Evolutionary conservation across 2,888 invertebrate species (phyloP).

Genomic region (Pollenia amentaria): DNA sequence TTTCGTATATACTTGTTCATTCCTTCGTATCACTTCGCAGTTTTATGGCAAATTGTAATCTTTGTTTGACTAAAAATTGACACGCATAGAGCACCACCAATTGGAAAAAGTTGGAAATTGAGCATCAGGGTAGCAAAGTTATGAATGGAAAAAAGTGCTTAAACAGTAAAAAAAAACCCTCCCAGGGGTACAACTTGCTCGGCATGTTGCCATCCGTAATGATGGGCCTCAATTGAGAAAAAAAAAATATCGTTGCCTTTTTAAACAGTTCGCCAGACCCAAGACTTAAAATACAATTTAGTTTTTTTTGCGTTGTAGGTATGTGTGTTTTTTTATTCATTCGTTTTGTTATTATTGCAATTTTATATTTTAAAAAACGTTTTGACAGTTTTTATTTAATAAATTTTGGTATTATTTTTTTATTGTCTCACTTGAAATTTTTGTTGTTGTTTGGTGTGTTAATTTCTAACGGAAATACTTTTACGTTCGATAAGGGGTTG

Average conservation of each 20-base stretch:
- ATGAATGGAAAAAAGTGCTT: slow-evolving; percentile 33
- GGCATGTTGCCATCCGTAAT: slow-evolving; percentile 71
- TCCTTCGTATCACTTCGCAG: slow-evolving; percentile 37
- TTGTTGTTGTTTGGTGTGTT: slow-evolving; percentile 38
- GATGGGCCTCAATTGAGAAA: slow-evolving; percentile 43
- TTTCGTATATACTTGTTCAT: neutral
- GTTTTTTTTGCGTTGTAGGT: slow-evolving; percentile 70
- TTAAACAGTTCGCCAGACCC: slow-evolving; percentile 42
- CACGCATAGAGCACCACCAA: slow-evolving; percentile 39
- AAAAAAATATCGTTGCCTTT: slow-evolving; percentile 24
- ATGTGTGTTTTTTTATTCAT: slow-evolving; percentile 1
- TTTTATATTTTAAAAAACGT: slow-evolving; percentile 78
- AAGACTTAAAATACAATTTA: slow-evolving; percentile 43
- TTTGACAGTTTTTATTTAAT: slow-evolving; percentile 80
- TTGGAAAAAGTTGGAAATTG: neutral
- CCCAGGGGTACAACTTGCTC: slow-evolving; percentile 71
- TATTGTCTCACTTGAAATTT: slow-evolving; percentile 10
- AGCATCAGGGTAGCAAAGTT: slow-evolving; percentile 10
- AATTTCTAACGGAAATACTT: slow-evolving; percentile 64
- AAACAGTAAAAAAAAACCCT: slow-evolving; percentile 40
- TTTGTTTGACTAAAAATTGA: slow-evolving; percentile 67
- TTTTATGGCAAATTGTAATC: slow-evolving; percentile 73
- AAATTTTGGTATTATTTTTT: slow-evolving; percentile 77
- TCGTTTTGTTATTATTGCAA: slow-evolving; percentile 73
- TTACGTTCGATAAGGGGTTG: slow-evolving; percentile 63